Conservation (phyloP, 2,113 vertebrate species). For the Nothobranchius furzeri region DNA sequence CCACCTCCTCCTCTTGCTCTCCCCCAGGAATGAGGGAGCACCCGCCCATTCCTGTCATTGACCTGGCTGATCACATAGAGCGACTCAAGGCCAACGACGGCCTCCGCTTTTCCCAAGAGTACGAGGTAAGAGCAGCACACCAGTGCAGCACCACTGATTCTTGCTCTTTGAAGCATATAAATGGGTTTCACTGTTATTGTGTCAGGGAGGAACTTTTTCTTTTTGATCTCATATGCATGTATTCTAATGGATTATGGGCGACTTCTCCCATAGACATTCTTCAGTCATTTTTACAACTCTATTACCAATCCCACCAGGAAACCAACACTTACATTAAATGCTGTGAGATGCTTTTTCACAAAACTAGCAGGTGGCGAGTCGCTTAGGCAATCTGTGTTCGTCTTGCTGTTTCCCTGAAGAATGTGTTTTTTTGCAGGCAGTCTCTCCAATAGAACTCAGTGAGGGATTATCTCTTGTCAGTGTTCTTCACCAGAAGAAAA, state of each 20-base stretch:
- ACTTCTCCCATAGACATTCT: constrained; percentile 35
- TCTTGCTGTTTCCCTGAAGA: constrained; percentile 59
- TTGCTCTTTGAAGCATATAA: constrained; percentile 9
- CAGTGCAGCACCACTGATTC: constrained; percentile 1
- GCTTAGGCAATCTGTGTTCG: constrained; percentile 59
- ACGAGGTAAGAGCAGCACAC: constrained; percentile 83
- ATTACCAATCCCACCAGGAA: constrained; percentile 66
- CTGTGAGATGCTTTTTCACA: constrained; percentile 50
- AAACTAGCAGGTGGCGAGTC: constrained; percentile 66
- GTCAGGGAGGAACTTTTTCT: constrained; percentile 22
- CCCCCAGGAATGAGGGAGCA: constrained; percentile 89
- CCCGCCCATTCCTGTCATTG: constrained; percentile 85
- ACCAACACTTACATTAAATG: constrained; percentile 63
- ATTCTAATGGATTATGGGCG: constrained; percentile 57
- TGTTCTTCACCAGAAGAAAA: constrained; percentile 58
- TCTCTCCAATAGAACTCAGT: constrained; percentile 53
- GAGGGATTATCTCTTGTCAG: constrained; percentile 73
- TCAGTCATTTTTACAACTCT: constrained; percentile 63
- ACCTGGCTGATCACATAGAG: constrained; percentile 91
- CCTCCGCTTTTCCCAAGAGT: constrained; percentile 95
- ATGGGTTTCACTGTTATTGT: constrained; percentile 37
- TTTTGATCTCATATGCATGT: constrained; percentile 53
- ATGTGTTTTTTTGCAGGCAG: constrained; percentile 57
- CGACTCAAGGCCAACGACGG: constrained; percentile 94
- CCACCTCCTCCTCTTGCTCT: constrained; percentile 19